Evolutionary conservation across 2,113 vertebrate genomes (phyloP), one percentile per base, ranked within the genome.

Genomic region (Caretta caretta): DNA sequence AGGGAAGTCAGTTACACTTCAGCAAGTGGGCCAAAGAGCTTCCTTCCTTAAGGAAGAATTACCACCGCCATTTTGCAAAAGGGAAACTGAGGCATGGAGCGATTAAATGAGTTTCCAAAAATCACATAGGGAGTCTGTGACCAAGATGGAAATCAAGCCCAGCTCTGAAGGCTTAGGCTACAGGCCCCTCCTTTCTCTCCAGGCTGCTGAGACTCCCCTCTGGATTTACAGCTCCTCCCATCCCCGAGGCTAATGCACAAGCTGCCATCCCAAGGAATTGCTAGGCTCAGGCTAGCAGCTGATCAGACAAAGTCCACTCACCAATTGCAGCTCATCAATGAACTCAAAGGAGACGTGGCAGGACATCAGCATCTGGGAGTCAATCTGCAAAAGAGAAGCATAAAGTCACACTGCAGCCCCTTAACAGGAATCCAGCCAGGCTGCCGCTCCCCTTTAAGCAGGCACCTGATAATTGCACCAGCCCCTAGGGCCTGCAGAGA

Each of bases 291-390:
- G 6, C n/a, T 4, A 49, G 8, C 20, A 38, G 20, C 49, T 29
- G 46, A 13, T 9, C 69, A 31, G 50, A 31, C 2, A 86, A 38
- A 80, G 51, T 62, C 54, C 81, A 98, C 98, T 98, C 94, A 98
- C 98, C 98, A 98, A 1, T 88, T 94, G 88, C 17, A 27, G 76
- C 95, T 95, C 92, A 80, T 97, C 72, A 51, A 98, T 98, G 95
- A 98, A 98, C 42, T 87, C 72, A 94, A 98, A 98, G 90, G 94
- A 65, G 78, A 98, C 96, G 38, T 92, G 92, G 93, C 98, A 98
- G 0, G 98, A 97, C 4, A 97, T 98, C 95, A 97, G 95, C 98
- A 98, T 98, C 93, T 98, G 98, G 88, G 98, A 98, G 96, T 98
- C 98, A 75, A 98, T 98, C 98, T 98, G 97, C 80, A 97, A 97